Conservation (phyloP, 2,113 vertebrate genomes). For the Donacobius atricapilla region DNA sequence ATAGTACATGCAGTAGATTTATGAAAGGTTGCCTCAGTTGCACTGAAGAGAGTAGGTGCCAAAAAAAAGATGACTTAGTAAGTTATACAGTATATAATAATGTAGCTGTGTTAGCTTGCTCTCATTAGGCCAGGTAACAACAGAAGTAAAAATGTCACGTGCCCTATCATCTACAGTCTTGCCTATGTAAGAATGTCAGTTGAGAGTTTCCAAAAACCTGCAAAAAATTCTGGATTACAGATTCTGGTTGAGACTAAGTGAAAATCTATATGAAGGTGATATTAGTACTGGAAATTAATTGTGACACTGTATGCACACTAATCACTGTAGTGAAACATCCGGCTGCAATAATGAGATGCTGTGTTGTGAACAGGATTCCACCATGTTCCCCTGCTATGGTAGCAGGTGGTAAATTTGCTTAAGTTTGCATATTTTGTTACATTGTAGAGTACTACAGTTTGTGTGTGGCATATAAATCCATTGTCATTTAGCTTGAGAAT, state of each 20-base stretch:
- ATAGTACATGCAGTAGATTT: background rate
- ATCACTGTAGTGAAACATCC: background rate
- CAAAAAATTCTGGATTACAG: background rate
- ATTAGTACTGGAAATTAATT: background rate
- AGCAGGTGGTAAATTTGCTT: slow-evolving; percentile 52
- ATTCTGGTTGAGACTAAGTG: background rate
- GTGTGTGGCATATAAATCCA: background rate
- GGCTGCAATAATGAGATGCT: background rate
- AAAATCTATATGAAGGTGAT: background rate
- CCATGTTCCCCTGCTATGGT: background rate
- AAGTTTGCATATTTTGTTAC: slow-evolving; percentile 20
- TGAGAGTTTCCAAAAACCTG: background rate
- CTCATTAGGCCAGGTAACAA: background rate
- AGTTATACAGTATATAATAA: background rate
- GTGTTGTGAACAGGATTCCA: background rate
- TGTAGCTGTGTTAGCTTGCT: background rate
- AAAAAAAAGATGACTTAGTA: background rate
- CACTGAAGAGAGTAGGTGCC: background rate
- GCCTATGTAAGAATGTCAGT: background rate
- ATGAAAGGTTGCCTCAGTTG: background rate
- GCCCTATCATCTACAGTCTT: fast-evolving
- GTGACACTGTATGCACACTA: background rate
- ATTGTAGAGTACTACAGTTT: background rate
- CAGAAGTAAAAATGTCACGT: background rate
- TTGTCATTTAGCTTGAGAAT: background rate